Conservation (phyloP, 2,797 vertebrate genomes). For the Oreortyx pictus region DNA sequence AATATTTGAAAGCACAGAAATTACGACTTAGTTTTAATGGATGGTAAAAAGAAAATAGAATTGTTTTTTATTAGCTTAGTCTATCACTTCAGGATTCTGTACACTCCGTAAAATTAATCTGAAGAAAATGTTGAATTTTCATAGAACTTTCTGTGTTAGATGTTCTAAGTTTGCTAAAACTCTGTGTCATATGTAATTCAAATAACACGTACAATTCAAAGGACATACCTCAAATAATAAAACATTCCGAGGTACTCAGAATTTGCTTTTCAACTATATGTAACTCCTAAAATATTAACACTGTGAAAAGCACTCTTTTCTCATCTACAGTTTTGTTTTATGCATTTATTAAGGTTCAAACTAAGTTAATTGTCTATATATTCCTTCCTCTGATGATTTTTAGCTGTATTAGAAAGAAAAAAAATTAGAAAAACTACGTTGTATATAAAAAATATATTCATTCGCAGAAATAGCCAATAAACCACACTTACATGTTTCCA, state of each 20-base stretch:
- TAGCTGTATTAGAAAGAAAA: background rate
- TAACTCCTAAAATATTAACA: background rate
- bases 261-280: background rate
- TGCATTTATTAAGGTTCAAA: background rate
- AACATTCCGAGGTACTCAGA: background rate
- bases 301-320: fast-evolving
- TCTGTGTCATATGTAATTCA: background rate
- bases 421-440: background rate
- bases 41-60: background rate
- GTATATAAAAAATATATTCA: background rate
- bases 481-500: background rate
- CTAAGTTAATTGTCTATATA: background rate
- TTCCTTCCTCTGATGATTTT: background rate
- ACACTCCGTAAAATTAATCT: background rate
- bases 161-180: background rate
- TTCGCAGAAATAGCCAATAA: background rate
- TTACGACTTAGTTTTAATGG: background rate
- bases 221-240: background rate
- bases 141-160: background rate
- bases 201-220: background rate
- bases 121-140: conserved; percentile 23
- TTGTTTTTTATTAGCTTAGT: background rate
- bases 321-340: background rate
- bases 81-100: background rate
- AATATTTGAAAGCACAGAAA: background rate